phyloP scores from a whole-genome alignment of 1,140 invertebrate species.

The Callitettix versicolor region DNA sequence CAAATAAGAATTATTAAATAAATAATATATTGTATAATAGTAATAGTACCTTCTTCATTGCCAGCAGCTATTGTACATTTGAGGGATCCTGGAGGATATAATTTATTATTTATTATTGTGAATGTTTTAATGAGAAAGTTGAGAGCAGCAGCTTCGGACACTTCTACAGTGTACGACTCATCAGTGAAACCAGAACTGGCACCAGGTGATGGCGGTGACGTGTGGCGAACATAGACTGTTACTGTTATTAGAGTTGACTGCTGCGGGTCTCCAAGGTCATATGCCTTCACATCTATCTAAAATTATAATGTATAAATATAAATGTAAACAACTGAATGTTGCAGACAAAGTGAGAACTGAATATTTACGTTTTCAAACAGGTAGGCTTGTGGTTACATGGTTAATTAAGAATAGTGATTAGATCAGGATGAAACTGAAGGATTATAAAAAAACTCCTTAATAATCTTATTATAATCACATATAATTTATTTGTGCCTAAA shows the following conservation, averaged over 20 bases:
- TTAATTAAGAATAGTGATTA: too few species aligned
- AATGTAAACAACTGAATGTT: not conserved
- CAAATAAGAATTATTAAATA: not conserved
- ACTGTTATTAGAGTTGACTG: constrained; percentile 67
- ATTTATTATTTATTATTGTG: constrained; percentile 58
- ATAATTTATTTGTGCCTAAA: too few species aligned
- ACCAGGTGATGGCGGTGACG: constrained; percentile 50
- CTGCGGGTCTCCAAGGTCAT: constrained; percentile 76
- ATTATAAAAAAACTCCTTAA: too few species aligned
- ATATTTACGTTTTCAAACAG: too few species aligned
- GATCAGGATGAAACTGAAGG: too few species aligned
- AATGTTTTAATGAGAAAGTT: constrained; percentile 58
- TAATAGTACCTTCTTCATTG: constrained; percentile 53
- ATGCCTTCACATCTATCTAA: constrained; percentile 72
- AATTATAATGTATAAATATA: constrained; percentile 18
- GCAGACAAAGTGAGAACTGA: not conserved
- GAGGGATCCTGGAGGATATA: constrained; percentile 48
- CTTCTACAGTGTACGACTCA: constrained; percentile 65
- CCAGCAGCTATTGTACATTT: constrained; percentile 60
- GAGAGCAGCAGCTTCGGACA: constrained; percentile 61
- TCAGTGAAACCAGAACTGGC: constrained; percentile 73
- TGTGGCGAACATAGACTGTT: constrained; percentile 71
- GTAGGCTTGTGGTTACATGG: too few species aligned
- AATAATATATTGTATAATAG: not conserved
- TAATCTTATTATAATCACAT: too few species aligned